A percentile compares a stretch with the other conserved stretches of the same genome.
Conservation (phyloP, 1,140 invertebrate genomes). For the Danaus plexippus region DNA sequence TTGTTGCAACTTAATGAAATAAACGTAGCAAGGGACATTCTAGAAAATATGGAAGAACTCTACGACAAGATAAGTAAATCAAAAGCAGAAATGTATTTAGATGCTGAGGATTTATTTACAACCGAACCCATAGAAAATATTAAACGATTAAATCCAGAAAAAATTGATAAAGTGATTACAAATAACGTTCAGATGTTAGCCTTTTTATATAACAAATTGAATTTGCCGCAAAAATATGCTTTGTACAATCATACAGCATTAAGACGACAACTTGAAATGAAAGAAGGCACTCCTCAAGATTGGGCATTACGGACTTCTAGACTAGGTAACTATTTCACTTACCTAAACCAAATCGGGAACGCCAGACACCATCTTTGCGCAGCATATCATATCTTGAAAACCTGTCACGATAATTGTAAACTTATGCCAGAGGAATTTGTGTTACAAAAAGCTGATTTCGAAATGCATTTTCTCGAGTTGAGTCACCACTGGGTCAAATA, state of each 20-base stretch:
- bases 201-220: slow-evolving; percentile 66
- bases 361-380: slow-evolving; percentile 75
- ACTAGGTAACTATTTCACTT: slow-evolving; percentile 73
- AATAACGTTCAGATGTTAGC: slow-evolving; percentile 70
- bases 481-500: slow-evolving; percentile 78
- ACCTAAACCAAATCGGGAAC: slow-evolving; percentile 51
- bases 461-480: slow-evolving; percentile 74
- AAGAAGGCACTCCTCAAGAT: slow-evolving; percentile 73
- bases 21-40: slow-evolving; percentile 38
- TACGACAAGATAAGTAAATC: slow-evolving; percentile 50
- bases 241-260: slow-evolving; percentile 76
- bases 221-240: slow-evolving; percentile 66
- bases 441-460: slow-evolving; percentile 64
- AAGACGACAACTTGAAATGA: slow-evolving; percentile 73
- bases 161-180: slow-evolving; percentile 66
- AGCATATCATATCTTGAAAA: slow-evolving; percentile 66
- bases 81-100: slow-evolving; percentile 39
- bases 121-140: slow-evolving; percentile 34
- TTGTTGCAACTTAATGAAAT: slow-evolving; percentile 51
- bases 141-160: slow-evolving; percentile 49
- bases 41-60: slow-evolving; percentile 53
- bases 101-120: slow-evolving; percentile 56
- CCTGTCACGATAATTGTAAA: slow-evolving; percentile 66
- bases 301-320: slow-evolving; percentile 77
- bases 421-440: slow-evolving; percentile 54